Conservation (phyloP, 2,113 vertebrate genomes). For the Aphyosemion australe region DNA sequence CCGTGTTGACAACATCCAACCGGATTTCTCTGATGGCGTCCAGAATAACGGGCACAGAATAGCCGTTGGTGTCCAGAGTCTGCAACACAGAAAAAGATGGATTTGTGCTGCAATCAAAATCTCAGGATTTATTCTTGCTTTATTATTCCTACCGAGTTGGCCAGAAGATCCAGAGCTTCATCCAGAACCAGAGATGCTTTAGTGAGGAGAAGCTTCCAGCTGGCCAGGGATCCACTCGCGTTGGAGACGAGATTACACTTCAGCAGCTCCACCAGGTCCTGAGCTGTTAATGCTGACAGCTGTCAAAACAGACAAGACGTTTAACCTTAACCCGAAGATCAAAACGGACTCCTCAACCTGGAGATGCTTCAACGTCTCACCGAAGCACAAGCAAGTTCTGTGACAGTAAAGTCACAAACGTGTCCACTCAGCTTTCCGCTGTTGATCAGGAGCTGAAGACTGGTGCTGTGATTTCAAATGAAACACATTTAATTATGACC, state of each 20-base stretch:
- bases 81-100: slow-evolving; percentile 12
- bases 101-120: too few relatives aligned
- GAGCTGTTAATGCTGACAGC: slow-evolving; percentile 42
- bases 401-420: slow-evolving; percentile 61
- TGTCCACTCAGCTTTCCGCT: neutral
- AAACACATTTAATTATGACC: neutral
- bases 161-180: slow-evolving; percentile 57
- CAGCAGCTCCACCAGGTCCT: slow-evolving; percentile 38
- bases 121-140: neutral
- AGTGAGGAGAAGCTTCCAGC: slow-evolving; percentile 71
- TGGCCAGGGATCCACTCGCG: slow-evolving; percentile 27
- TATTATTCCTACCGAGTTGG: slow-evolving; percentile 29
- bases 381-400: slow-evolving; percentile 69
- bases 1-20: slow-evolving; percentile 41
- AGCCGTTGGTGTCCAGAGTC: slow-evolving; percentile 44
- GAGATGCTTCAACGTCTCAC: slow-evolving; percentile 41
- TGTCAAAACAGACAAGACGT: slow-evolving; percentile 27
- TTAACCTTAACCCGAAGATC: neutral
- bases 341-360: neutral
- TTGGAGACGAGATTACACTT: slow-evolving; percentile 35
- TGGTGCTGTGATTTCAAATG: slow-evolving; percentile 53
- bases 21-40: slow-evolving; percentile 67
- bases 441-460: slow-evolving; percentile 39
- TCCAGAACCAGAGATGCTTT: slow-evolving; percentile 59
- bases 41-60: slow-evolving; percentile 50